Base-by-base conservation (phyloP, 2,113 vertebrate species). In the Gambusia holbrooki region DNA sequence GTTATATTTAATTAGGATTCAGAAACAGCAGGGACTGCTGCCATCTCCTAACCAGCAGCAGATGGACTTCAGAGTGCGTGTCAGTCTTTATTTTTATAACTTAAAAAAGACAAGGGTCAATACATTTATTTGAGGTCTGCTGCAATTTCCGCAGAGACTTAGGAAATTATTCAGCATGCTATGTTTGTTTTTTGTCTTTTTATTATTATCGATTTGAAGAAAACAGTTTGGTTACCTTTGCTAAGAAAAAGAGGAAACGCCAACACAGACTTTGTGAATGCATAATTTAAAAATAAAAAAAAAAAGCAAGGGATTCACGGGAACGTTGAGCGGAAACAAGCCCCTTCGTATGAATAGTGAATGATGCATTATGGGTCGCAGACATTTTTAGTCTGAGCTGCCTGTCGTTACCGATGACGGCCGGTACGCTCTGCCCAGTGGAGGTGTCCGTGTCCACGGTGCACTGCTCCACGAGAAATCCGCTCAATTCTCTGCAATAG, bases 401-500 rank as follows among this genome's bases (percentile, higher is more conserved):
- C 13, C 3, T 51, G 27, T 35, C 61, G 92, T 96, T 93, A 99
- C 98, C 96, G 84, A 97, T 96, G 60, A 94, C 96, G 0, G 96
- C 95, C 0, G 97, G 95, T 76, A 98, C 92, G 69, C 93, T 97
- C 37, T 98, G 97, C 62, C 95, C 96, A 67, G 96, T 95, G 85
- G 92, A 94, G 61, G 94, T 88, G 76, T 97, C 94, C 6, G 96
- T 96, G 77, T 98, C 96, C 83, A 98, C 97, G 0, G 95, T 96
- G 90, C 98, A 98, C 86, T 97, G 97, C 60, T 99, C 98, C 88
- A 95, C 70, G 37, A 99, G 85, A 70, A 96, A 95, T 61, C 93
- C 90, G 11, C 96, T 95, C 79, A 99, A 84, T 82, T 99, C 98
- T 90, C 98, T 99, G 37, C 12, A 89, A 64, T 11, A 45, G 72